These are phyloP conservation scores for Nasonia giraulti DNA, from an alignment of 1,140 invertebrate genomes.

Conservation along the genomic window DNA sequence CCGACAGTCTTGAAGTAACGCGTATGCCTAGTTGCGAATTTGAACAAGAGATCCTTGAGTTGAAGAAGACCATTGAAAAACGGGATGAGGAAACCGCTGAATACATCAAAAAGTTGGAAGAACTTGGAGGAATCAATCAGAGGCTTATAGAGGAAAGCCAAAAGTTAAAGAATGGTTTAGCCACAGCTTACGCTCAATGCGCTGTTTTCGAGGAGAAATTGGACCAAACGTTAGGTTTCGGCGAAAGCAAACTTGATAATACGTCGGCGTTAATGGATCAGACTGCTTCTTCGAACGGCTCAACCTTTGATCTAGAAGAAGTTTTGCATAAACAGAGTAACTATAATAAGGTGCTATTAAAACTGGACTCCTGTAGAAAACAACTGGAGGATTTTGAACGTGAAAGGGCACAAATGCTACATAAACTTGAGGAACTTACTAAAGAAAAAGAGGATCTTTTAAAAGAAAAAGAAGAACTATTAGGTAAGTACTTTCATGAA, in stretches of 20 bases:
- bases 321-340: slow-evolving; percentile 46
- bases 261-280: slow-evolving; percentile 54
- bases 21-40: slow-evolving; percentile 48
- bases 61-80: slow-evolving; percentile 56
- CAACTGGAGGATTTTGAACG: slow-evolving; percentile 57
- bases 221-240: slow-evolving; percentile 73
- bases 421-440: slow-evolving; percentile 52
- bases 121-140: slow-evolving; percentile 78
- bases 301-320: slow-evolving; percentile 47
- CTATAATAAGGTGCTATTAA: slow-evolving; percentile 55
- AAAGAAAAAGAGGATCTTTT: background rate
- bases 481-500: slow-evolving; percentile 10
- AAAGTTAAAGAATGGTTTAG: slow-evolving; percentile 77
- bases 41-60: slow-evolving; percentile 57
- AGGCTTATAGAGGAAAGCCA: slow-evolving; percentile 76
- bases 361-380: slow-evolving; percentile 51
- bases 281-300: background rate
- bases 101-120: slow-evolving; percentile 77
- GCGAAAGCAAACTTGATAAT: slow-evolving; percentile 70
- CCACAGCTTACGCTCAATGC: slow-evolving; percentile 78
- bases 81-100: slow-evolving; percentile 74
- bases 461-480: slow-evolving; percentile 51
- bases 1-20: slow-evolving; percentile 34
- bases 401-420: slow-evolving; percentile 53
- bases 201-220: slow-evolving; percentile 76